These are phyloP conservation scores for Eurystomus gularis DNA, from an alignment of 2,113 vertebrate genomes.

Conservation along the genomic window DNA sequence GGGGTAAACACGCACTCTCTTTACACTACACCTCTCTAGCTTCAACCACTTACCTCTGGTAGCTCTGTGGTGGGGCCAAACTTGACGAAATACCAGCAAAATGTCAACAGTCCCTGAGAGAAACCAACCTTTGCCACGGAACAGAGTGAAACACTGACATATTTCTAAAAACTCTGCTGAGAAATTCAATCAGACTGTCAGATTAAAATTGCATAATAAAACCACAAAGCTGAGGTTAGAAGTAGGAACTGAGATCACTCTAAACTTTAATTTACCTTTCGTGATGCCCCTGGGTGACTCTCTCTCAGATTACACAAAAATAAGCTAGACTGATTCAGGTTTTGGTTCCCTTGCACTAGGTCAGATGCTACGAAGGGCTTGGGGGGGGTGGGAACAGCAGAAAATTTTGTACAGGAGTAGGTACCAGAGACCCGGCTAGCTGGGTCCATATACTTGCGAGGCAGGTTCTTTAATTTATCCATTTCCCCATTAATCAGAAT, in stretches of 20 bases:
- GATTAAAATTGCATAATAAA: neutral
- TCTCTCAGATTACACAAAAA: neutral
- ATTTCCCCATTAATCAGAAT: neutral
- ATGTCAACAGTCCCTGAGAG: conserved; percentile 25
- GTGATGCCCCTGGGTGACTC: neutral
- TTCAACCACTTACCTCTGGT: neutral
- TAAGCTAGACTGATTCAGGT: neutral
- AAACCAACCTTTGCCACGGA: neutral
- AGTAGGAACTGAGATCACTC: neutral
- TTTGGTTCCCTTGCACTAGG: neutral
- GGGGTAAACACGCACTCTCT: neutral
- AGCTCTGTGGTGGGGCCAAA: neutral
- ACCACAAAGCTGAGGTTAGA: neutral
- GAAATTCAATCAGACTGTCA: conserved; percentile 1
- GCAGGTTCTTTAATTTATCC: neutral
- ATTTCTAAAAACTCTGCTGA: neutral
- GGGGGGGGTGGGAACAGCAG: neutral
- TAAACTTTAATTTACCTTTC: neutral
- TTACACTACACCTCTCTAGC: neutral
- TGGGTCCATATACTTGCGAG: neutral
- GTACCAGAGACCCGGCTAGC: neutral
- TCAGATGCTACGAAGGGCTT: neutral
- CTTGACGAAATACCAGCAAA: conserved; percentile 23
- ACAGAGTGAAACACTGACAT: neutral
- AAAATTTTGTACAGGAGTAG: neutral